These are phyloP conservation scores for Miniopterus natalensis DNA, from an alignment of 2,113 vertebrate genomes.

Conservation along the genomic window DNA sequence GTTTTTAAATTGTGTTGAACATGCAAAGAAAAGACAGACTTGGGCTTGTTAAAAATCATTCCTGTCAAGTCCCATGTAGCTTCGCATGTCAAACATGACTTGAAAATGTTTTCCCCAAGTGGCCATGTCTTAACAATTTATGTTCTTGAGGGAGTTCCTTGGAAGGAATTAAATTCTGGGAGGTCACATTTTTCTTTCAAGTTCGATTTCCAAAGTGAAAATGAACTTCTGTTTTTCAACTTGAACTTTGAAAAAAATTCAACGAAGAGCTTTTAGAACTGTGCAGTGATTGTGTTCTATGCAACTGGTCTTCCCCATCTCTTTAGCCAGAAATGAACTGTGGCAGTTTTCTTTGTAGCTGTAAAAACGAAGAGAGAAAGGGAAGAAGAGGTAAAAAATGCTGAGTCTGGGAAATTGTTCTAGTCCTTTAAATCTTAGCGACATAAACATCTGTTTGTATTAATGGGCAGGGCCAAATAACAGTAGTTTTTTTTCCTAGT, in stretches of 20 bases:
- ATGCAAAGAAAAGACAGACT: constrained; percentile 61
- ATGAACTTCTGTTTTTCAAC: constrained; percentile 77
- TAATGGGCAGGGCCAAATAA: constrained; percentile 50
- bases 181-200: constrained; percentile 80
- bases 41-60: constrained; percentile 73
- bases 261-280: constrained; percentile 28
- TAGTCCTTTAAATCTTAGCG: constrained; percentile 59
- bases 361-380: constrained; percentile 52
- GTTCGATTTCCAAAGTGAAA: constrained; percentile 75
- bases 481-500: neutral
- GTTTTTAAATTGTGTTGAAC: constrained; percentile 66
- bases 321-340: constrained; percentile 60
- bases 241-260: constrained; percentile 53
- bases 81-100: constrained; percentile 69
- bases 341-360: constrained; percentile 57
- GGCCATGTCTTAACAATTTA: constrained; percentile 72
- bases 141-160: constrained; percentile 69
- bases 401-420: constrained; percentile 57
- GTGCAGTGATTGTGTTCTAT: neutral
- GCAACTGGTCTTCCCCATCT: constrained; percentile 28
- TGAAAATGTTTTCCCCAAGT: constrained; percentile 72
- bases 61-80: constrained; percentile 72
- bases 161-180: constrained; percentile 71
- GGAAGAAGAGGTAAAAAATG: constrained; percentile 59
- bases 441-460: constrained; percentile 60